phyloP scores from a whole-genome alignment of 2,888 invertebrate species.

The Tenthredo mesomela region DNA sequence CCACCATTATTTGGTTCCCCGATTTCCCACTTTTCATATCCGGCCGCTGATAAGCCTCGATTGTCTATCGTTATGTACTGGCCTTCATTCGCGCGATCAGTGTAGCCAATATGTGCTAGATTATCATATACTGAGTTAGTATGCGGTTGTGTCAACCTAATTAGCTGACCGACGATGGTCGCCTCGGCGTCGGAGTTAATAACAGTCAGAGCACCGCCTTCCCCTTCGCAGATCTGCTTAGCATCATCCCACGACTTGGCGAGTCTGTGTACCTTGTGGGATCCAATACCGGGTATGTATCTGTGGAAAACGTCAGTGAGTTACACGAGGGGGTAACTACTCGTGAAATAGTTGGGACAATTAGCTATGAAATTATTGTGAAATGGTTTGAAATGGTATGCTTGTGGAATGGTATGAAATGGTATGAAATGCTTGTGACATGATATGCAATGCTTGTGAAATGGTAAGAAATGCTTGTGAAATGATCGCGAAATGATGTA shows the following conservation, averaged over 20 bases:
- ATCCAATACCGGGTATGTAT: background rate
- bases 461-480: too few species aligned
- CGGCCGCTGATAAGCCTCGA: background rate
- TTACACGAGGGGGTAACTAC: too few species aligned
- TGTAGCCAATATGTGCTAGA: background rate
- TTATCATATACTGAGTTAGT: background rate
- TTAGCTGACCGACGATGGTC: background rate
- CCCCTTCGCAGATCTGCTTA: background rate
- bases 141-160: background rate
- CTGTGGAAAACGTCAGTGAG: background rate
- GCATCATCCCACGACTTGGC: background rate
- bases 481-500: too few species aligned
- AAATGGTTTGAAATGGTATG: too few species aligned
- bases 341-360: too few species aligned
- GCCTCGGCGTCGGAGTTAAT: background rate
- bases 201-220: slow-evolving; percentile 15
- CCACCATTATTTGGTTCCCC: slow-evolving; percentile 13
- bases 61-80: background rate
- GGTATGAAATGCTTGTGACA: too few species aligned
- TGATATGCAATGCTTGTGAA: too few species aligned
- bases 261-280: slow-evolving; percentile 1
- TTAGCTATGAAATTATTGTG: too few species aligned
- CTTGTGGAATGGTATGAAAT: too few species aligned
- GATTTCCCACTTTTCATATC: background rate
- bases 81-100: background rate